Conservation (phyloP, 2,113 vertebrate genomes). For the Chroicocephalus ridibundus region DNA sequence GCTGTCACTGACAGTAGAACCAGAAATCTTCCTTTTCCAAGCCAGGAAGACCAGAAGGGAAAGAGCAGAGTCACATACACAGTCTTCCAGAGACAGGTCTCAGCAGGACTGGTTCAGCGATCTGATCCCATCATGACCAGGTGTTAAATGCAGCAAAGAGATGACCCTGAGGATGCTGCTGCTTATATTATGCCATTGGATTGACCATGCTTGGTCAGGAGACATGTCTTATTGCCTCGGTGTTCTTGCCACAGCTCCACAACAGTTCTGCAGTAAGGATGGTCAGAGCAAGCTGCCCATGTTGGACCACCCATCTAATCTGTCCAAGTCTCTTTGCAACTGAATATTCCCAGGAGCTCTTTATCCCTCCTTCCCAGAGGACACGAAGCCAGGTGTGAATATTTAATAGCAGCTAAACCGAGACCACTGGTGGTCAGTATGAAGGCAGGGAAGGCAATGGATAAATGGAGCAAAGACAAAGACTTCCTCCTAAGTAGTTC, state of each 20-base stretch:
- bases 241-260: background rate
- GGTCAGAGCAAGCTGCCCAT: background rate
- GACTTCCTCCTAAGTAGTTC: background rate
- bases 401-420: background rate
- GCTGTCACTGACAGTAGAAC: background rate
- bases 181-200: background rate
- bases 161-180: background rate
- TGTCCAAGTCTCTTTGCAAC: background rate
- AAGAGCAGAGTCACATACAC: rapidly evolving
- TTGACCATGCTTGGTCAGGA: background rate
- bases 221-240: background rate
- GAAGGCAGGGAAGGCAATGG: background rate
- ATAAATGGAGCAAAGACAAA: background rate
- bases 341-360: background rate
- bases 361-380: background rate
- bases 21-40: background rate
- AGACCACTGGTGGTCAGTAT: background rate
- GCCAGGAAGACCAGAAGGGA: background rate
- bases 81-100: background rate
- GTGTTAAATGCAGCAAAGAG: background rate
- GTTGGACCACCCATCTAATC: too few relatives aligned
- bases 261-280: background rate
- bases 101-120: background rate
- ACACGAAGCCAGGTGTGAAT: background rate
- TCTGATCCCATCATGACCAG: background rate